phyloP scores from a whole-genome alignment of 2,113 vertebrate species.

The Carassius auratus region DNA sequence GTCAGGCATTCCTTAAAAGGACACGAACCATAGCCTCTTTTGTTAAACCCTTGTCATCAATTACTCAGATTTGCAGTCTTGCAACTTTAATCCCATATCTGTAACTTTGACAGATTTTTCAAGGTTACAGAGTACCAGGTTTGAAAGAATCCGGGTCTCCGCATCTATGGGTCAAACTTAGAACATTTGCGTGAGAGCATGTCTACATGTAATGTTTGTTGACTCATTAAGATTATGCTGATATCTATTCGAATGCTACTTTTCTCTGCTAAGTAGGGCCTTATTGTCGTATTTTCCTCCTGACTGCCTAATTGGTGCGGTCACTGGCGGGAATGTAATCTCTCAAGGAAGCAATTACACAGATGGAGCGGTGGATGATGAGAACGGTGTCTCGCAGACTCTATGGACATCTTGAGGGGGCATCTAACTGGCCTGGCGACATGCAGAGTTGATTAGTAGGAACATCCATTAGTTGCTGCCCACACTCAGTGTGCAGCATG shows the following conservation, averaged over 20 bases:
- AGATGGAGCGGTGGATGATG: constrained; percentile 60
- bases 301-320: constrained; percentile 52
- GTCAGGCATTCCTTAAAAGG: constrained; percentile 51
- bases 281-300: constrained; percentile 54
- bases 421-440: constrained; percentile 43
- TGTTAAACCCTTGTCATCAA: constrained; percentile 29
- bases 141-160: neutral
- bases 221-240: constrained; percentile 40
- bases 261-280: constrained; percentile 49
- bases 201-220: constrained; percentile 57
- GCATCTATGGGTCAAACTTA: neutral
- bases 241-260: constrained; percentile 50
- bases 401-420: constrained; percentile 45
- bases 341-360: constrained; percentile 70
- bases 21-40: constrained; percentile 20
- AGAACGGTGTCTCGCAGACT: constrained; percentile 54
- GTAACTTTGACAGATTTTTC: neutral
- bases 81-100: constrained; percentile 2
- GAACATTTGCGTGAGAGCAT: constrained; percentile 12
- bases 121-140: neutral
- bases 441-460: constrained; percentile 50
- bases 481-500: constrained; percentile 40
- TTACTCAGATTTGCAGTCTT: constrained; percentile 12
- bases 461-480: constrained; percentile 50
- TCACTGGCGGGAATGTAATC: constrained; percentile 63